Percentiles rank a stretch among this genome's conserved stretches.
phyloP scores from a whole-genome alignment of 2,888 invertebrate species.

The Dicycla oo region DNA sequence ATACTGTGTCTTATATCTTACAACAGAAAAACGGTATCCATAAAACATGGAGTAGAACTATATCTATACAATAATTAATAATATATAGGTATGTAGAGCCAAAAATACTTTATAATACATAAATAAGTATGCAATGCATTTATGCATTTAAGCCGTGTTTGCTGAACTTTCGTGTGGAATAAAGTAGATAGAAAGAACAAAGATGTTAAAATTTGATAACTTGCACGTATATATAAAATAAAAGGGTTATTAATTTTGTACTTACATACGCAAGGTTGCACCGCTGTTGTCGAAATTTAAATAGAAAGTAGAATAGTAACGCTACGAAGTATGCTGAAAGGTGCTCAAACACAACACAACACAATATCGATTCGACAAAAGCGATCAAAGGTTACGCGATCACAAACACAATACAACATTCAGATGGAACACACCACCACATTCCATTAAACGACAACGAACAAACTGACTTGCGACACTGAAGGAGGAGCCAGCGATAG shows the following conservation, averaged over 20 bases:
- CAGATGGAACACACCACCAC: constrained; percentile 85
- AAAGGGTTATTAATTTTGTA: constrained; percentile 54
- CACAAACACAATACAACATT: constrained; percentile 71
- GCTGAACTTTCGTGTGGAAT: constrained; percentile 36
- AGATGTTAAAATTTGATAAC: constrained; percentile 31
- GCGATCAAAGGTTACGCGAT: constrained; percentile 76
- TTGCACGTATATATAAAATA: constrained; percentile 12
- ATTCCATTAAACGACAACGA: constrained; percentile 76
- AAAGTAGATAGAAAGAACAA: constrained; percentile 38
- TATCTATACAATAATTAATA: constrained; percentile 19
- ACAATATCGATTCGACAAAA: constrained; percentile 81
- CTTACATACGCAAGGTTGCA: constrained; percentile 78
- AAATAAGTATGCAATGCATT: constrained; percentile 30
- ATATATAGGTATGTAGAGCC: constrained; percentile 4
- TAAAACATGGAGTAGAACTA: constrained; percentile 14
- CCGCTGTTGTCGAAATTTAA: constrained; percentile 79
- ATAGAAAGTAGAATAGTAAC: constrained; percentile 52
- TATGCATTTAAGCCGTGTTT: constrained; percentile 50
- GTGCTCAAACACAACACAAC: constrained; percentile 61
- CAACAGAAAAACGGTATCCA: constrained; percentile 17
- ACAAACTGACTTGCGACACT: constrained; percentile 72
- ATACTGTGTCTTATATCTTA: constrained; percentile 27
- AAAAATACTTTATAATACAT: constrained; percentile 28
- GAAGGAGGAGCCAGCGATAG: constrained; percentile 80
- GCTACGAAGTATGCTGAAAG: constrained; percentile 64